Evolutionary conservation across 2,888 invertebrate species (phyloP).

Genomic region (Lobophora halterata): DNA sequence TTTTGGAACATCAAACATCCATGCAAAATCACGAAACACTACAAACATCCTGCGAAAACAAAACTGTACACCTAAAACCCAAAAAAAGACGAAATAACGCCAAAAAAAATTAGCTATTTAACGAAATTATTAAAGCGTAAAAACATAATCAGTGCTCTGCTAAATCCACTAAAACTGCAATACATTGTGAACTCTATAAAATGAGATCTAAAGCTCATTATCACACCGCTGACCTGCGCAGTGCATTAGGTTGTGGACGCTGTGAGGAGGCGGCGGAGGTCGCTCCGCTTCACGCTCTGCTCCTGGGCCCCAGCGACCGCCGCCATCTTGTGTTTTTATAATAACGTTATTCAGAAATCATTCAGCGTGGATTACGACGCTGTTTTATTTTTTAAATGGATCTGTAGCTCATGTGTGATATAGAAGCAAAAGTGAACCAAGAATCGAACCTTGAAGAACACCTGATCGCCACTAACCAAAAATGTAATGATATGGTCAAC

Average conservation of each 20-base stretch:
- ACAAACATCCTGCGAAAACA: conserved; percentile 10
- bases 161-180: conserved; percentile 22
- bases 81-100: conserved; percentile 3
- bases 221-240: conserved; percentile 84
- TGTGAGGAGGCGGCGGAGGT: conserved; percentile 86
- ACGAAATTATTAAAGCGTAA: conserved; percentile 14
- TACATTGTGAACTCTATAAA: conserved; percentile 27
- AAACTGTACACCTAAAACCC: conserved; percentile 7
- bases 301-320: conserved; percentile 49
- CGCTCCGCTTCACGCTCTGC: conserved; percentile 82
- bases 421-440: conserved; percentile 12
- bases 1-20: conserved; percentile 25
- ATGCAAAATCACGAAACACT: conserved; percentile 35
- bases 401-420: too few relatives aligned
- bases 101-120: conserved; percentile 11
- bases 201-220: conserved; percentile 12
- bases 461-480: too few relatives aligned
- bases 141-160: conserved; percentile 19
- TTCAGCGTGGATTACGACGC: conserved; percentile 1
- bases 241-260: conserved; percentile 86
- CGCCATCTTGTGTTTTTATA: conserved; percentile 67
- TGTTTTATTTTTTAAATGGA: too few relatives aligned
- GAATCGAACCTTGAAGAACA: conserved; percentile 23
- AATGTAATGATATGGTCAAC: too few relatives aligned
- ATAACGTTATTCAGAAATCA: conserved; percentile 8